These are phyloP conservation scores for Oconnorella tubifera DNA, from an alignment of 2,888 invertebrate genomes.

Conservation along the genomic window DNA sequence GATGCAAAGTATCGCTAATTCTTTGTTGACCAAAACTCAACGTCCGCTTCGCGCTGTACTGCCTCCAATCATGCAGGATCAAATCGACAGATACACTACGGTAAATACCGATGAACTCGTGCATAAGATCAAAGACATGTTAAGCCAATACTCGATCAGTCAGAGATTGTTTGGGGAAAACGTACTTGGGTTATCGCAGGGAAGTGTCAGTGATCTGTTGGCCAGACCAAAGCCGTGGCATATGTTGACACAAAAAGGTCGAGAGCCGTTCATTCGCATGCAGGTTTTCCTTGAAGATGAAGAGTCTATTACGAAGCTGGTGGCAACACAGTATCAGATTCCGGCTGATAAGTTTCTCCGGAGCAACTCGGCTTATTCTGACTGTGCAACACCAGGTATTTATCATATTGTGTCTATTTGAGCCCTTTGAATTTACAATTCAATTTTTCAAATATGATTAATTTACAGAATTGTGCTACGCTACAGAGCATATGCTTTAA, in stretches of 20 bases:
- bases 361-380: constrained; percentile 13
- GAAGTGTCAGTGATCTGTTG: constrained; percentile 92
- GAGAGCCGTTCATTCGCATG: constrained; percentile 66
- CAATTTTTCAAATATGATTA: too few relatives aligned
- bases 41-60: constrained; percentile 91
- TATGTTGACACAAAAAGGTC: constrained; percentile 95
- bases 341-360: constrained; percentile 70
- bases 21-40: constrained; percentile 70
- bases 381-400: constrained; percentile 8
- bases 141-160: constrained; percentile 66
- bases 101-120: constrained; percentile 98
- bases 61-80: constrained; percentile 96
- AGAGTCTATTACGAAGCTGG: constrained; percentile 87
- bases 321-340: constrained; percentile 95
- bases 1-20: constrained; percentile 97
- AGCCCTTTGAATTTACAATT: neutral
- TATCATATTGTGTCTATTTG: neutral
- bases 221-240: constrained; percentile 99
- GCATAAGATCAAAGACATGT: constrained; percentile 65
- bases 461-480: too few relatives aligned
- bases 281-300: constrained; percentile 94
- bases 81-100: constrained; percentile 96
- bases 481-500: too few relatives aligned
- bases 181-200: constrained; percentile 69
- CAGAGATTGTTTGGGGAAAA: constrained; percentile 97